Base-by-base conservation (phyloP, 1,140 invertebrate genomes). In the Dendroctonus ponderosae region DNA sequence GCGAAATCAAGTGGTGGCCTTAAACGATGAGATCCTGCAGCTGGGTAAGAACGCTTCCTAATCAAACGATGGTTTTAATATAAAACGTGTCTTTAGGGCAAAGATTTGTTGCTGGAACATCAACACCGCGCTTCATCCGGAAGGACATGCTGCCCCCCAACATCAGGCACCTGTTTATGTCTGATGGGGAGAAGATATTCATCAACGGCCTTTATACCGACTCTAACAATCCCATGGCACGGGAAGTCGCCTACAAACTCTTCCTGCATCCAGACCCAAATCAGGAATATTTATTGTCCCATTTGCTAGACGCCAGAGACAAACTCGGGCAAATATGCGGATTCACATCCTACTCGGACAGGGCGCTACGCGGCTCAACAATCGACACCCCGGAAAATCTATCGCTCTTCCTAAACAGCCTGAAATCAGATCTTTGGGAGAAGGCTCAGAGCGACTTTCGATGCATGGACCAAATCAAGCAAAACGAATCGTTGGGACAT, bases 231-330 rank as follows among this genome's bases (percentile, higher is more conserved):
- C 87, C 88, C 49, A 68, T 86, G 44, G 87, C 91, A n/a, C 80
- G 96, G 66, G 95, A 98, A 84, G 87, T 89, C 9, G 92, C 93
- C 0, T 98, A 97, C 79, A 87, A 89, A 71, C 83, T 95, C 56
- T 98, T 89, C 81, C 81, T 97, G 26, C 84, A 90, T 69, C 91
- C 92, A 0, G 89, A 94, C 73, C 69, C 80, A 6, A 80, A 86
- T 0, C 95, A 98, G 79, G 89, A 94, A 73, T 76, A 85, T 51
- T 77, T 95, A 9, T 81, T 99, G 2, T 76, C 82, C 54, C 82
- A 89, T 72, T 80, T 97, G 12, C 79, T 98, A 8, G 79, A 82
- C 48, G 86, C 87, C 0, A 79, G 96, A 46, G 82, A 91, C 76
- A 80, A 89, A 56, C 83, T 99, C 61, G 95, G 94, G 0, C 79